These are phyloP conservation scores for Sisyra nigra DNA, from an alignment of 2,888 invertebrate genomes.

Conservation along the genomic window DNA sequence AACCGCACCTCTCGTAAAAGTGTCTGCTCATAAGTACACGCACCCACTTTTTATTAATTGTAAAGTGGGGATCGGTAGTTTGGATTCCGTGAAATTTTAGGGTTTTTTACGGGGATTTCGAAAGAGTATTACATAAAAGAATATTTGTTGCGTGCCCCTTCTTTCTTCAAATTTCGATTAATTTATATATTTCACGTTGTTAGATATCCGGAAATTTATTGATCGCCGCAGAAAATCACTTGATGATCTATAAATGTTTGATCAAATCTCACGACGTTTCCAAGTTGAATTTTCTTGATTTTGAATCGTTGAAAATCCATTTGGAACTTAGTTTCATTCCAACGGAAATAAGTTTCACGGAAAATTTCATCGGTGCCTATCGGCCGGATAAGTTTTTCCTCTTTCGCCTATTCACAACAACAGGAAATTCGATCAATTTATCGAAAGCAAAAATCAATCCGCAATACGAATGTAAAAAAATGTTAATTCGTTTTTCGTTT, in stretches of 20 bases:
- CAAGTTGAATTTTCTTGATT: constrained; percentile 49
- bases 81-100: too few species aligned
- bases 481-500: background rate
- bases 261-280: constrained; percentile 50
- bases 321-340: constrained; percentile 47
- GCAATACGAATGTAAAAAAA: background rate
- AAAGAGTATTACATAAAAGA: too few species aligned
- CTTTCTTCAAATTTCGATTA: too few species aligned
- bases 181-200: too few species aligned
- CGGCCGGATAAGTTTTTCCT: constrained; percentile 43
- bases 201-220: constrained; percentile 26
- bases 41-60: too few species aligned
- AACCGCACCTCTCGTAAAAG: too few species aligned
- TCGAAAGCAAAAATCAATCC: background rate
- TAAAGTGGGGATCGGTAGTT: too few species aligned
- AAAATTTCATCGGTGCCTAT: constrained; percentile 49
- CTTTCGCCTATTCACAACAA: constrained; percentile 23
- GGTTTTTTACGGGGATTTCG: too few species aligned
- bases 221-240: constrained; percentile 27
- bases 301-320: constrained; percentile 46
- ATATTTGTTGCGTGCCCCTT: too few species aligned
- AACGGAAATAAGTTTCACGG: constrained; percentile 39
- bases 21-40: too few species aligned
- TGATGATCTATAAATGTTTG: constrained; percentile 39
- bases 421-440: too few species aligned